phyloP scores from a whole-genome alignment of 1,140 invertebrate species.

The Drosophila busckii region DNA sequence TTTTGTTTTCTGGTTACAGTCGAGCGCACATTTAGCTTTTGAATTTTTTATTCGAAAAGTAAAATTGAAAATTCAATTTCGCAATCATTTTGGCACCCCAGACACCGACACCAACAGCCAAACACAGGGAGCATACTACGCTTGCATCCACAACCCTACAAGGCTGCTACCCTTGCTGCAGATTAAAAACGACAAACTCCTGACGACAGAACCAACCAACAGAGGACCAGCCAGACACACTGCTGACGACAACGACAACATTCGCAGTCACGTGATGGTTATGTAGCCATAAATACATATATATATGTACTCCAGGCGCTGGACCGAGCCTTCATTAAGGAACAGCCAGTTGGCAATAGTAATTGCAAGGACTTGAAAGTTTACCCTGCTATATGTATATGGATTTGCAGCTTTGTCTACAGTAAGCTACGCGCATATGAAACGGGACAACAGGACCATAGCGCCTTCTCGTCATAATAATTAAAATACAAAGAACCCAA shows the following conservation, averaged over 20 bases:
- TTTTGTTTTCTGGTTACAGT: slow-evolving; percentile 42
- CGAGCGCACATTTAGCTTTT: slow-evolving; percentile 47
- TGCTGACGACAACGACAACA: too few species aligned
- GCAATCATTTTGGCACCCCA: slow-evolving; percentile 72
- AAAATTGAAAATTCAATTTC: slow-evolving; percentile 75
- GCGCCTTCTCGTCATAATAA: slow-evolving; percentile 52
- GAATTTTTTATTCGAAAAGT: slow-evolving; percentile 72
- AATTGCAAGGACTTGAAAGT: slow-evolving; percentile 56
- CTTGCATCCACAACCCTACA: not conserved
- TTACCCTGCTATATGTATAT: slow-evolving; percentile 34
- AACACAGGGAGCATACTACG: not conserved
- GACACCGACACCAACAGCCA: slow-evolving; percentile 14
- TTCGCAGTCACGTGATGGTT: slow-evolving; percentile 16
- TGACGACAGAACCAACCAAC: slow-evolving; percentile 34
- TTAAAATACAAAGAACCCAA: slow-evolving; percentile 52
- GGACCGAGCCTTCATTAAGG: slow-evolving; percentile 46
- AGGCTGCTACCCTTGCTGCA: slow-evolving; percentile 33
- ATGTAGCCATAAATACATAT: too few species aligned
- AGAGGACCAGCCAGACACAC: not conserved
- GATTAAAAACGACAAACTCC: slow-evolving; percentile 70
- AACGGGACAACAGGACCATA: too few species aligned
- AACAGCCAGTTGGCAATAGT: slow-evolving; percentile 33
- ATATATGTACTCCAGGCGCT: not conserved
- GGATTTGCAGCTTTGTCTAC: slow-evolving; percentile 10
- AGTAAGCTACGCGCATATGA: slow-evolving; percentile 20